A percentile compares a stretch with the other conserved stretches of the same genome.
Evolutionary conservation across 2,888 invertebrate genomes (phyloP).

Genomic region (Psylliodes chrysocephalus): DNA sequence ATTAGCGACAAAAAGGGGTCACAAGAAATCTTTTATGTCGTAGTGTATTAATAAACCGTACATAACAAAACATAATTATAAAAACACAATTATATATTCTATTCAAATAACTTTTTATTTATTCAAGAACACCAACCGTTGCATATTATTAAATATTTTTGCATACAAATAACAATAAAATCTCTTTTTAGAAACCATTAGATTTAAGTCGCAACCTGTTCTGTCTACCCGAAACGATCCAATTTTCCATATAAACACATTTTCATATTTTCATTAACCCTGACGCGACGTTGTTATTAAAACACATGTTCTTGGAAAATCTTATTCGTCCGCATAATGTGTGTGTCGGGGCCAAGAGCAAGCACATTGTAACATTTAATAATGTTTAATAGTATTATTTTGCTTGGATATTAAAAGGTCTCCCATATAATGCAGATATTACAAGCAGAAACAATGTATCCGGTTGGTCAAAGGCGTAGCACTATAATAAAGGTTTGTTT

Average conservation of each 20-base stretch:
- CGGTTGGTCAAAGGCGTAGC: background rate
- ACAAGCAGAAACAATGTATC: conserved; percentile 12
- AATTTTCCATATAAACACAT: background rate
- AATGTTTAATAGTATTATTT: conserved; percentile 30
- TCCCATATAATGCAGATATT: conserved; percentile 34
- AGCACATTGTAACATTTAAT: conserved; percentile 30
- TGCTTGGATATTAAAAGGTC: conserved; percentile 35
- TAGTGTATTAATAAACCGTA: too few relatives aligned
- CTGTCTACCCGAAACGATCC: background rate
- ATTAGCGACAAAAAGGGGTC: too few relatives aligned
- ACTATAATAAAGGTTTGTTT: too few relatives aligned
- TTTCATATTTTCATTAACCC: conserved; percentile 2
- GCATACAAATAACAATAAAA: too few relatives aligned
- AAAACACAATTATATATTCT: too few relatives aligned
- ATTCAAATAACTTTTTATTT: too few relatives aligned
- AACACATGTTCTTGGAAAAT: conserved; percentile 13
- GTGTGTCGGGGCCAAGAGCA: conserved; percentile 13
- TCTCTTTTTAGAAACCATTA: too few relatives aligned
- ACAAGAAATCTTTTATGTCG: too few relatives aligned
- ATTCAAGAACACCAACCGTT: too few relatives aligned
- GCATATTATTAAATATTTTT: too few relatives aligned
- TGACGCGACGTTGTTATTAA: background rate
- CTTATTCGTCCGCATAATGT: conserved; percentile 19
- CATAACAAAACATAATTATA: too few relatives aligned
- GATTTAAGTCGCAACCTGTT: too few relatives aligned